phyloP scores from a whole-genome alignment of 2,797 vertebrate genomes.

The Chaetodon trifasciatus region DNA sequence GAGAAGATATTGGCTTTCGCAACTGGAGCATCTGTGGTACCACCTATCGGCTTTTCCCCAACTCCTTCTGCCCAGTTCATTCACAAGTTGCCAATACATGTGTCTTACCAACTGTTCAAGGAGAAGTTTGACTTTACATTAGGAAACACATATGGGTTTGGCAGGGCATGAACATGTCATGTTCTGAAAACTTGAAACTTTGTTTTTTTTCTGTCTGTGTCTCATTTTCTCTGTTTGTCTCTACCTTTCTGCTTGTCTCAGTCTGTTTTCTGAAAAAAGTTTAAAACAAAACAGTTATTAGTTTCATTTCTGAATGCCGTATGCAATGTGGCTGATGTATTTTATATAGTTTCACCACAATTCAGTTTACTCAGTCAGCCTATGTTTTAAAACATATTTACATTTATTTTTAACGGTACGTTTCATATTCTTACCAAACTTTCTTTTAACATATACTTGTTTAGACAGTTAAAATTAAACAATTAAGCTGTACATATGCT shows the following conservation, averaged over 20 bases:
- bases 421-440: neutral
- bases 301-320: neutral
- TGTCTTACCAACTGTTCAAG: conserved; percentile 6
- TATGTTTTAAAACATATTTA: neutral
- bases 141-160: neutral
- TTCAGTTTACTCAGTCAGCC: too few relatives aligned
- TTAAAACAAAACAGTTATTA: too few relatives aligned
- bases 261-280: too few relatives aligned
- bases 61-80: neutral
- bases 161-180: neutral
- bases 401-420: neutral
- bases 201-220: neutral
- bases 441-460: neutral
- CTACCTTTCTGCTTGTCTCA: too few relatives aligned
- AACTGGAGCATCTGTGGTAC: conserved; percentile 6
- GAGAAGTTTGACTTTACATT: conserved; percentile 19
- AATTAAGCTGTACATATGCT: too few relatives aligned
- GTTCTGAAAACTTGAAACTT: neutral
- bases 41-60: neutral
- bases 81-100: neutral
- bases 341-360: too few relatives aligned
- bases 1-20: conserved; percentile 2
- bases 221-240: too few relatives aligned
- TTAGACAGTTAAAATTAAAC: too few relatives aligned
- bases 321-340: neutral